Conservation (phyloP, 2,113 vertebrate species). For the Caloenas nicobarica region DNA sequence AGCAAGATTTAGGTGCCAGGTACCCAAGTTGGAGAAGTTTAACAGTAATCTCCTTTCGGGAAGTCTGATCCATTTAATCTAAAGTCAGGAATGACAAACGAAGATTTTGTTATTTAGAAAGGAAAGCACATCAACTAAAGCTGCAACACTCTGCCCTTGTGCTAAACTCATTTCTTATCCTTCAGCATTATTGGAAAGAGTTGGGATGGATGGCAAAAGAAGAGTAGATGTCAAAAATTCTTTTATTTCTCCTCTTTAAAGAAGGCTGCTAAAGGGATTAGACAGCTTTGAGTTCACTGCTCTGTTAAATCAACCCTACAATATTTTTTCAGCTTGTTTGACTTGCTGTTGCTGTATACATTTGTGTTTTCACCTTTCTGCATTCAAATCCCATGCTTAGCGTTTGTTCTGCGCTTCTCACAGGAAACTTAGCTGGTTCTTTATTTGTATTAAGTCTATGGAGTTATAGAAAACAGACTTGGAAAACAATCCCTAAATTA, state of each 20-base stretch:
- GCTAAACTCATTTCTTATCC: neutral
- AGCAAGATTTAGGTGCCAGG: slow-evolving; percentile 54
- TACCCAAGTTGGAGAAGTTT: slow-evolving; percentile 20
- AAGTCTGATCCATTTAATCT: slow-evolving; percentile 21
- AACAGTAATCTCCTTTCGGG: slow-evolving; percentile 39
- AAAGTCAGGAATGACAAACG: rapidly evolving
- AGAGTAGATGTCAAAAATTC: neutral
- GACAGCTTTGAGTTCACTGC: slow-evolving; percentile 46
- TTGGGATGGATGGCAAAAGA: neutral
- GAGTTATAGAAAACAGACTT: slow-evolving; percentile 60
- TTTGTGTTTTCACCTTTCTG: slow-evolving; percentile 63
- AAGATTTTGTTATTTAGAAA: neutral
- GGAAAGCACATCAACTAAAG: neutral
- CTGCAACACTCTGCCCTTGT: neutral
- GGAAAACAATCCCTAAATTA: slow-evolving; percentile 63
- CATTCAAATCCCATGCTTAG: slow-evolving; percentile 25
- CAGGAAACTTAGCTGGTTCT: slow-evolving; percentile 29
- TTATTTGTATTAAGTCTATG: slow-evolving; percentile 32
- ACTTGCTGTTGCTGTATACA: slow-evolving; percentile 43
- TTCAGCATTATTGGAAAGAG: neutral
- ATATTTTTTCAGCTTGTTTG: slow-evolving; percentile 70
- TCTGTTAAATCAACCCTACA: slow-evolving; percentile 58
- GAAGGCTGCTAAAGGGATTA: slow-evolving; percentile 44
- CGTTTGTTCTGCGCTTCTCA: neutral
- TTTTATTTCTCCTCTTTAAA: slow-evolving; percentile 21